Conservation (phyloP, 2,113 vertebrate genomes). For the Corvus hawaiiensis region DNA sequence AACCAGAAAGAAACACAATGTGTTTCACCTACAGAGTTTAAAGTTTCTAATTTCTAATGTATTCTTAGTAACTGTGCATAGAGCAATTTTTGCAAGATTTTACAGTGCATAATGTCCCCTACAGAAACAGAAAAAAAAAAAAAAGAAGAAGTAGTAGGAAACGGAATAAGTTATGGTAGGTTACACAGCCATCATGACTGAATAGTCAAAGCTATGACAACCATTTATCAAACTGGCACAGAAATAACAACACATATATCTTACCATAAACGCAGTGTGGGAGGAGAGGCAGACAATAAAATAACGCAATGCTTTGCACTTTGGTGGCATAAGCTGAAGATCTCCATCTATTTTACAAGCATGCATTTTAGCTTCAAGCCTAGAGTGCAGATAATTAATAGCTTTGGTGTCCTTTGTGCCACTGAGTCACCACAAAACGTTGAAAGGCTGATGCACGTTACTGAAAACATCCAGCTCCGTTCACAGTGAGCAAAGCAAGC, state of each 20-base stretch:
- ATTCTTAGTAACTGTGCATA: neutral
- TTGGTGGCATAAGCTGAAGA: neutral
- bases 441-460: neutral
- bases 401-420: neutral
- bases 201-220: constrained; percentile 25
- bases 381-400: neutral
- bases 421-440: neutral
- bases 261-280: neutral
- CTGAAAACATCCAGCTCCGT: neutral
- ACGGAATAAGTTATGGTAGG: neutral
- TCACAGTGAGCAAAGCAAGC: neutral
- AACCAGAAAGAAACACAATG: neutral
- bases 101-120: neutral
- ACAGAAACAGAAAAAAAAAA: neutral
- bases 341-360: neutral
- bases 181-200: constrained; percentile 22
- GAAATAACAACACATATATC: constrained; percentile 15
- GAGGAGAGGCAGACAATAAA: neutral
- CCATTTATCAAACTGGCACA: constrained; percentile 7
- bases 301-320: neutral
- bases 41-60: neutral
- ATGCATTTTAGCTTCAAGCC: neutral
- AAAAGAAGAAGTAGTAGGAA: neutral
- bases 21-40: neutral
- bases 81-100: neutral